phyloP scores from a whole-genome alignment of 2,113 vertebrate species.

The Actenoides lindsayi region DNA sequence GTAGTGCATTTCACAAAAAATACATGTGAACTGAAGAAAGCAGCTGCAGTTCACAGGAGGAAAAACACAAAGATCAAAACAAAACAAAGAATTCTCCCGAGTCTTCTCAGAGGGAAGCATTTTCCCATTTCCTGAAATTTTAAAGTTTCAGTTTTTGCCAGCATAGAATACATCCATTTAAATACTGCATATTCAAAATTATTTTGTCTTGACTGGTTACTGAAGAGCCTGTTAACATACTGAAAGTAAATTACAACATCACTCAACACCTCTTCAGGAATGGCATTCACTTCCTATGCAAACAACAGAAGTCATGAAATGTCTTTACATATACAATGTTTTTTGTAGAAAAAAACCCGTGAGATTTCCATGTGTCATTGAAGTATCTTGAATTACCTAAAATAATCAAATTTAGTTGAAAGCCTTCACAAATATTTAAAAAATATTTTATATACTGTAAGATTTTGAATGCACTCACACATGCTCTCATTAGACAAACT shows the following conservation, averaged over 20 bases:
- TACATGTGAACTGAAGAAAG: neutral
- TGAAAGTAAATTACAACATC: neutral
- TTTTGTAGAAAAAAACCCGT: neutral
- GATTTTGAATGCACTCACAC: neutral
- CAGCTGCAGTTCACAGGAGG: conserved; percentile 39
- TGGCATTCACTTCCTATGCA: neutral
- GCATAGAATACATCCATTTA: neutral
- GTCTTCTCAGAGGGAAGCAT: neutral
- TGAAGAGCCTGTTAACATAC: neutral
- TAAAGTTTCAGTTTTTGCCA: neutral
- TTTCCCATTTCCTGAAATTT: neutral
- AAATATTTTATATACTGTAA: neutral
- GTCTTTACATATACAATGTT: neutral
- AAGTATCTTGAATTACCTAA: neutral
- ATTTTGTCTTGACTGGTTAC: neutral
- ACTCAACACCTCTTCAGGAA: neutral
- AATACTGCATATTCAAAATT: neutral
- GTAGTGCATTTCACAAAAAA: neutral
- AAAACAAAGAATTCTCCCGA: neutral
- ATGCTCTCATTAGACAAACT: neutral
- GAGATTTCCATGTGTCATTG: neutral
- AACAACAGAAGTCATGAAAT: neutral
- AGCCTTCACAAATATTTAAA: neutral
- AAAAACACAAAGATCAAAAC: conserved; percentile 15
- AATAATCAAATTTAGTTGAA: neutral